phyloP scores from a whole-genome alignment of 2,113 vertebrate species.

The Danio rerio region DNA sequence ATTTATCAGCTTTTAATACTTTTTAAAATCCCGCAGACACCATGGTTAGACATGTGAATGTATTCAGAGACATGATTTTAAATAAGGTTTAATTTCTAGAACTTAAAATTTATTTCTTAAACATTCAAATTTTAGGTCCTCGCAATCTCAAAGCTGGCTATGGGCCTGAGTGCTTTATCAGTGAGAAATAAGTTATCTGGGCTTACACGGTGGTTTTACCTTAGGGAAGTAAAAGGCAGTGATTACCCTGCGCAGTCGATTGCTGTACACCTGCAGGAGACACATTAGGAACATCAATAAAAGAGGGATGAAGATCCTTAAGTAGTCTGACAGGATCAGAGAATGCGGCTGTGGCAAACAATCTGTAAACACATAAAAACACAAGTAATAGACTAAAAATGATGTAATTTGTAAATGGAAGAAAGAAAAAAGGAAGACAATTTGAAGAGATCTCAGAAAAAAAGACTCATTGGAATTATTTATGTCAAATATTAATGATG shows the following conservation, averaged over 20 bases:
- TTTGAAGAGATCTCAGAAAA: not conserved
- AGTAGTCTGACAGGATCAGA: conserved; percentile 68
- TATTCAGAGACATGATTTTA: too few species aligned
- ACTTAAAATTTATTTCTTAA: too few species aligned
- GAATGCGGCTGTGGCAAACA: conserved; percentile 72
- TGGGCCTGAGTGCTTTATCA: not conserved
- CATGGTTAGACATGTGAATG: too few species aligned
- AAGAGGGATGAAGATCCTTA: conserved; percentile 61
- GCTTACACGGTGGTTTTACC: conserved; percentile 67
- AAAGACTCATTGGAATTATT: not conserved
- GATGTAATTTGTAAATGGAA: not conserved
- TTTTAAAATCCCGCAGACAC: too few species aligned
- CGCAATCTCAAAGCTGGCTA: too few species aligned
- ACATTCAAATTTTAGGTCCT: too few species aligned
- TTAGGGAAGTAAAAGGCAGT: conserved; percentile 84
- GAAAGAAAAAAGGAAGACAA: too few species aligned
- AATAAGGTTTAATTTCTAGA: too few species aligned
- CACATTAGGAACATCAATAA: conserved; percentile 73
- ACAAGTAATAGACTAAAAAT: not conserved
- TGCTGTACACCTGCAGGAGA: conserved; percentile 80
- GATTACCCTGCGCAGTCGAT: conserved; percentile 82
- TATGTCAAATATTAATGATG: not conserved
- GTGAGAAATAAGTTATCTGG: not conserved
- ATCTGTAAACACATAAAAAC: conserved; percentile 57
- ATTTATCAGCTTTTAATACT: too few species aligned